phyloP scores from a whole-genome alignment of 2,113 vertebrate genomes.

The Danionella cerebrum region DNA sequence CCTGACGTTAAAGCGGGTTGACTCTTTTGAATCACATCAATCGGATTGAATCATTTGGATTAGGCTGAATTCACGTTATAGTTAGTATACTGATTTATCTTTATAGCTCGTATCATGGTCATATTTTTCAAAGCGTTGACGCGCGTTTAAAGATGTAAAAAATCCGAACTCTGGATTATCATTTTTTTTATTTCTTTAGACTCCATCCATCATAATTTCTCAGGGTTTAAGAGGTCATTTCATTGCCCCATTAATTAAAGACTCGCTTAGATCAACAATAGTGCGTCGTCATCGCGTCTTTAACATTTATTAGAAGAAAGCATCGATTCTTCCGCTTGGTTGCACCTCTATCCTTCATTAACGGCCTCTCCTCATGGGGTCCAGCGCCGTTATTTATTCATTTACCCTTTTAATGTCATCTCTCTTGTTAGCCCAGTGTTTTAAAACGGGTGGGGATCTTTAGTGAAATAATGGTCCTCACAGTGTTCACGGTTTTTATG shows the following conservation, averaged over 20 bases:
- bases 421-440: not conserved
- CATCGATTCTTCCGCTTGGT: conserved; percentile 10
- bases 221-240: not conserved
- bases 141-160: no score
- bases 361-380: not conserved
- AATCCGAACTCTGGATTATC: no score
- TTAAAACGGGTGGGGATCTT: not conserved
- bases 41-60: no score
- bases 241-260: not conserved
- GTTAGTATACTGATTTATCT: no score
- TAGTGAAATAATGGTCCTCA: no score
- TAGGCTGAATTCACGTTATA: no score
- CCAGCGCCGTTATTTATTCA: not conserved
- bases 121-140: no score
- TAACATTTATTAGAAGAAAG: not conserved
- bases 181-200: no score
- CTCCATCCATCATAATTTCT: not conserved
- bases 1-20: no score
- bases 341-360: not conserved
- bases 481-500: no score
- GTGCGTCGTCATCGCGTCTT: not conserved
- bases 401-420: not conserved
- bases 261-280: not conserved
- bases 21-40: no score
- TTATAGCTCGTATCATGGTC: no score